Percentiles rank a stretch among this genome's conserved stretches.
These are phyloP conservation scores for Anthonomus grandis DNA, from an alignment of 1,140 invertebrate species.

Conservation along the genomic window DNA sequence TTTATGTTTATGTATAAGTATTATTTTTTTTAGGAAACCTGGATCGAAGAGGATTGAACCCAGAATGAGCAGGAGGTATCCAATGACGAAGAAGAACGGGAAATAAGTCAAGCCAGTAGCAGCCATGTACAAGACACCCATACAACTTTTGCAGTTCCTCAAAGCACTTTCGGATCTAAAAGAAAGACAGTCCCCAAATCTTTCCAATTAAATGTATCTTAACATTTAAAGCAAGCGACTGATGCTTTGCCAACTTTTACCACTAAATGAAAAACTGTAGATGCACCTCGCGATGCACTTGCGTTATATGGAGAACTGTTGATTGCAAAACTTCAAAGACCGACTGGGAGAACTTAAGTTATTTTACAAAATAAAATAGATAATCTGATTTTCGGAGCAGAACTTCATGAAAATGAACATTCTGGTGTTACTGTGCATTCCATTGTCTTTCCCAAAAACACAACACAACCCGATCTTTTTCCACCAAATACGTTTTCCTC, in stretches of 20 bases:
- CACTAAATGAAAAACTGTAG: slow-evolving; percentile 8
- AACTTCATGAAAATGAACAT: slow-evolving; percentile 14
- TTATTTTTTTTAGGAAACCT: background rate
- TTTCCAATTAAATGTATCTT: slow-evolving; percentile 7
- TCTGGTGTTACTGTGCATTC: slow-evolving; percentile 3
- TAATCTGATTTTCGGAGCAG: slow-evolving; percentile 15
- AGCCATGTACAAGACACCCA: background rate
- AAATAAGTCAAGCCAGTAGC: slow-evolving; percentile 1
- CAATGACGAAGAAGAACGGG: background rate
- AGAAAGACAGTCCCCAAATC: slow-evolving; percentile 8
- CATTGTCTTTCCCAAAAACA: background rate
- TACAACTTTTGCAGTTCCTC: too few species aligned
- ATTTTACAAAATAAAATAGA: slow-evolving; percentile 22
- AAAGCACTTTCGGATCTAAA: background rate
- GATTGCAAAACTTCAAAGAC: slow-evolving; percentile 10
- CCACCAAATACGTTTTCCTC: slow-evolving; percentile 5
- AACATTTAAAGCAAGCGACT: slow-evolving; percentile 16
- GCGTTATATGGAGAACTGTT: slow-evolving; percentile 14
- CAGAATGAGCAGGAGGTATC: slow-evolving; percentile 3
- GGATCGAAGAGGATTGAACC: slow-evolving; percentile 1
- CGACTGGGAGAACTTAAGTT: slow-evolving; percentile 15
- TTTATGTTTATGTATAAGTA: background rate
- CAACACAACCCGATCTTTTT: slow-evolving; percentile 6
- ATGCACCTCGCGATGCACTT: slow-evolving; percentile 9
- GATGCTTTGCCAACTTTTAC: slow-evolving; percentile 15